Evolutionary conservation across 2,888 invertebrate species (phyloP).

Genomic region (Synergus itoensis): DNA sequence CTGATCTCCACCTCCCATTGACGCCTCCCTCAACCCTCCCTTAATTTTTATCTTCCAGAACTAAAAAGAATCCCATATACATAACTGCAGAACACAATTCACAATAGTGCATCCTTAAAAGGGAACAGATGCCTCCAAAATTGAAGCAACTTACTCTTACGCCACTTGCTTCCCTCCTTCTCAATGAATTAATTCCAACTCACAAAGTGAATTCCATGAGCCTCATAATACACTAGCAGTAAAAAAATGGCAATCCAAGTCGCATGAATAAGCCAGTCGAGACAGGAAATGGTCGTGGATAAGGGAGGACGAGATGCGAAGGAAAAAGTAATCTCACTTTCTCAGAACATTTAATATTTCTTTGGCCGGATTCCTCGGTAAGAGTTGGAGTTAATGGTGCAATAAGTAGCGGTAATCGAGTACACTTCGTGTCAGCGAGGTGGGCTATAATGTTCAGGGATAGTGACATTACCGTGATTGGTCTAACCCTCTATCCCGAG

Average conservation of each 20-base stretch:
- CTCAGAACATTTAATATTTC: constrained; percentile 41
- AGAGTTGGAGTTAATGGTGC: constrained; percentile 41
- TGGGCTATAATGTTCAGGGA: constrained; percentile 51
- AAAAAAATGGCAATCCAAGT: constrained; percentile 36
- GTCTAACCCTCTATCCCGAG: constrained; percentile 47
- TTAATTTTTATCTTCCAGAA: too few relatives aligned
- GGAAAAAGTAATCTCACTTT: constrained; percentile 38
- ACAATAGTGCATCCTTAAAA: too few relatives aligned
- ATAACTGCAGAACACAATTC: too few relatives aligned
- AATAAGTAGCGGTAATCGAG: constrained; percentile 42
- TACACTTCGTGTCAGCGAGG: constrained; percentile 36
- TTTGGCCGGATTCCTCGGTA: constrained; percentile 25
- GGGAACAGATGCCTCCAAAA: too few relatives aligned
- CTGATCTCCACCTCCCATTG: too few relatives aligned
- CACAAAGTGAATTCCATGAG: neutral
- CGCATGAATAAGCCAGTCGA: constrained; percentile 34
- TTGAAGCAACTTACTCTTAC: too few relatives aligned
- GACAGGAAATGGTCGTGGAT: constrained; percentile 37
- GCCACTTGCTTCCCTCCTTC: neutral
- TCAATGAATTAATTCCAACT: neutral
- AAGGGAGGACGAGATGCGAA: constrained; percentile 18
- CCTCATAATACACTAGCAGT: constrained; percentile 9
- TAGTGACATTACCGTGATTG: constrained; percentile 53
- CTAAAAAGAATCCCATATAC: too few relatives aligned
- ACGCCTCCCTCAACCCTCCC: too few relatives aligned